A percentile compares a stretch with the other conserved stretches of the same genome.
phyloP scores from a whole-genome alignment of 2,888 invertebrate genomes.

The Chirona hameri region DNA sequence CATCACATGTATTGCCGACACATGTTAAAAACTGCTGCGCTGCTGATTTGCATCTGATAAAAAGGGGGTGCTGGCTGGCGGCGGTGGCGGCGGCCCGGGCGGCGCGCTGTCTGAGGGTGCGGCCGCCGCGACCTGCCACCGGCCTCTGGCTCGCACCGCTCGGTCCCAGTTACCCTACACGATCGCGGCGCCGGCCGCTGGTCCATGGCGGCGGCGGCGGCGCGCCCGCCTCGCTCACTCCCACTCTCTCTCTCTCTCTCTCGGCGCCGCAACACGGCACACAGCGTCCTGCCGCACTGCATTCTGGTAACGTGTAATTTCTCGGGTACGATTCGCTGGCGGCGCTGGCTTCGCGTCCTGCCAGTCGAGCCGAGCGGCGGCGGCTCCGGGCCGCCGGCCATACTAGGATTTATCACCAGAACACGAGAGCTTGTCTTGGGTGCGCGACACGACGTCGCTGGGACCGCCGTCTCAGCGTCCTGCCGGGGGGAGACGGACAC shows the following conservation, averaged over 20 bases:
- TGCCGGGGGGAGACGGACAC: neutral
- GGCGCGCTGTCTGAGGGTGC: neutral
- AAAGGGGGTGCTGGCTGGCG: neutral
- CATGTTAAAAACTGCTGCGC: slow-evolving; percentile 9
- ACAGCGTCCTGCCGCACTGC: neutral
- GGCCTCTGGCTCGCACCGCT: neutral
- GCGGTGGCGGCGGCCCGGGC: neutral
- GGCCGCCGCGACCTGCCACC: neutral
- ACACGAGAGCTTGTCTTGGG: slow-evolving; percentile 22
- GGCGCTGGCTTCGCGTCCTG: neutral
- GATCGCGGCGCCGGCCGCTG: neutral
- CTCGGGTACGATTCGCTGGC: neutral
- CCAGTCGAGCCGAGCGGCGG: neutral
- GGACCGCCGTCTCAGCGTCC: neutral
- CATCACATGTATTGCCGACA: slow-evolving; percentile 12
- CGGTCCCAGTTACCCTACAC: neutral
- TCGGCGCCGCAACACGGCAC: neutral
- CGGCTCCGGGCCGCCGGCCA: neutral
- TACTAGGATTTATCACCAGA: slow-evolving; percentile 28
- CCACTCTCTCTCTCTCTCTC: neutral
- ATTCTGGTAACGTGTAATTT: slow-evolving; percentile 23
- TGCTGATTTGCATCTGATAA: slow-evolving; percentile 23
- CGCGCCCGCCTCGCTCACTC: neutral
- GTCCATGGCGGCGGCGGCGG: too few species aligned
- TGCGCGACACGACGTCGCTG: neutral